Conservation (phyloP, 2,888 invertebrate genomes). For the Tiphia femorata region DNA sequence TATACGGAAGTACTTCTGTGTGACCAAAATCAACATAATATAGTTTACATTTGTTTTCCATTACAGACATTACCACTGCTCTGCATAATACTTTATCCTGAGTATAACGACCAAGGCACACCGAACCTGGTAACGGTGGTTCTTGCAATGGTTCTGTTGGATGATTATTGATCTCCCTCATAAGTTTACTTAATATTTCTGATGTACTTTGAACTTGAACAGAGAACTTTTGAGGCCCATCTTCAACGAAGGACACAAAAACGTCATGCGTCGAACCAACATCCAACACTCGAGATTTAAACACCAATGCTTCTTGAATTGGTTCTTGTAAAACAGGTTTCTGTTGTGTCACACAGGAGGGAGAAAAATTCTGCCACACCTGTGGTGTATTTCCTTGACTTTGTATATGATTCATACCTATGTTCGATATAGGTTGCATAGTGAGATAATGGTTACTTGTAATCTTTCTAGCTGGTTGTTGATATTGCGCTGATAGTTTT, state of each 20-base stretch:
- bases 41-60: conserved; percentile 80
- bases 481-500: conserved; percentile 26
- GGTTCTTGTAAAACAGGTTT: conserved; percentile 14
- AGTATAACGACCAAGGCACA: conserved; percentile 81
- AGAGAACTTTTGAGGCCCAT: conserved; percentile 84
- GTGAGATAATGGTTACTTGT: too few species aligned
- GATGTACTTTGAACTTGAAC: conserved; percentile 78
- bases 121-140: conserved; percentile 81
- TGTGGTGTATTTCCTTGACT: conserved; percentile 14
- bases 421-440: too few species aligned
- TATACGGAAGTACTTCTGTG: conserved; percentile 79
- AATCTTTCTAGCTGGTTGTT: conserved; percentile 20
- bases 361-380: conserved; percentile 14
- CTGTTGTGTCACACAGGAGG: conserved; percentile 16
- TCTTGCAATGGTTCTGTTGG: conserved; percentile 74
- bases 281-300: conserved; percentile 65
- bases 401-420: conserved; percentile 12
- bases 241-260: conserved; percentile 82
- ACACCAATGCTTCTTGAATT: conserved; percentile 57
- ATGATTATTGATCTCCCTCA: conserved; percentile 79
- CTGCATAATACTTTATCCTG: conserved; percentile 80
- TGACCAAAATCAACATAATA: conserved; percentile 88
- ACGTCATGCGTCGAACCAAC: conserved; percentile 76
- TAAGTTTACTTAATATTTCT: conserved; percentile 76
- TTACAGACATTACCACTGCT: conserved; percentile 82